Conservation (phyloP, 1,140 invertebrate species). For the Hyles euphorbiae region DNA sequence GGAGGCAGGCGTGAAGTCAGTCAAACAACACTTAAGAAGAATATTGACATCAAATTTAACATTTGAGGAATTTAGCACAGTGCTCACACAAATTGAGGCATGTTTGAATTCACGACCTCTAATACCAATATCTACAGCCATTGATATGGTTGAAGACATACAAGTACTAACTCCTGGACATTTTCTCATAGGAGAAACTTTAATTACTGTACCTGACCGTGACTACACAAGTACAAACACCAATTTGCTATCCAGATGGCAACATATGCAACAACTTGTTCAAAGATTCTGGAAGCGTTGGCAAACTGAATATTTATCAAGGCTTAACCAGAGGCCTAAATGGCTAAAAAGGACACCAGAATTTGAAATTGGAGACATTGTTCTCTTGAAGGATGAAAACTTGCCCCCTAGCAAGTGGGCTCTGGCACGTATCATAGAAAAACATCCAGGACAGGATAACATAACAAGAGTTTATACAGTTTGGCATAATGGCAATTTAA, state of each 20-base stretch:
- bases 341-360: background rate
- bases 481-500: too few relatives aligned
- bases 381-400: constrained; percentile 18
- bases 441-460: constrained; percentile 19
- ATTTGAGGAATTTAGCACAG: too few relatives aligned
- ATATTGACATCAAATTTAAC: too few relatives aligned
- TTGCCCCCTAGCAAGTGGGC: constrained; percentile 17
- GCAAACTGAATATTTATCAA: constrained; percentile 5
- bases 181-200: constrained; percentile 38
- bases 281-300: constrained; percentile 6
- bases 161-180: constrained; percentile 20
- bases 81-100: too few relatives aligned
- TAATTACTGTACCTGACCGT: constrained; percentile 6
- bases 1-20: too few relatives aligned
- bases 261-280: background rate
- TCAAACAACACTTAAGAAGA: too few relatives aligned
- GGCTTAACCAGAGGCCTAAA: background rate
- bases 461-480: constrained; percentile 12
- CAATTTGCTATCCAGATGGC: constrained; percentile 1
- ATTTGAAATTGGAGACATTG: constrained; percentile 9
- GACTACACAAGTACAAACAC: background rate
- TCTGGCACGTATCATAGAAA: constrained; percentile 10
- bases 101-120: constrained; percentile 11
- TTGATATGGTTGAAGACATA: background rate
- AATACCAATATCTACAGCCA: constrained; percentile 5